Evolutionary conservation across 23 tunicate species (phyloP), one percentile per base, ranked within the genome.

Genomic region (Phallusia fumigata): DNA sequence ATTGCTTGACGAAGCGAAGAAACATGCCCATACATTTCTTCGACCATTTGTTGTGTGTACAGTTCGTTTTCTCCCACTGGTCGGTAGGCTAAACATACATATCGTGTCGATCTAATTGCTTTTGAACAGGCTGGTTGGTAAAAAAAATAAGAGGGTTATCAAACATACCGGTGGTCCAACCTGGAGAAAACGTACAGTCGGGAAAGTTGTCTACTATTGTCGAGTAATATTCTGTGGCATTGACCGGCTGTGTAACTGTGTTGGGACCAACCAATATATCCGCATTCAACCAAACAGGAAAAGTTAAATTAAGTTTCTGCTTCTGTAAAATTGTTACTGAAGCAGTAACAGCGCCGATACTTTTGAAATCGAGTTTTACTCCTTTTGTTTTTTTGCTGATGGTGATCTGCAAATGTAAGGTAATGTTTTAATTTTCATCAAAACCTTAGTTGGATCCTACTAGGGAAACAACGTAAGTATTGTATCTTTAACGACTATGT

Each of bases 221-320:
- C 2, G 73, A 31, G 33, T 89, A 80, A 79, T 89, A 94, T 19
- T 28, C 19, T 15, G 90, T 86, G 30, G 93, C 90, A 75, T 94
- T 76, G 10, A 91, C 85, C 18, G 98, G 98, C 12, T 34, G 8
- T 12, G 90, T 83, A n/a, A 86, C 84, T 40, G 88, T 84, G 50
- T 94, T 94, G 0, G 98, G 98, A 19, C 98, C 98, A 5, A n/a
- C 5, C 51, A 85, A 76, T 33, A 94, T 75, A 76, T 94, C 98
- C 36, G 95, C 79, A 75, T 94, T 94, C 3, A 94, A 30, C 98
- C 98, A 94, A 36, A 94, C 82, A 5, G 98, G 98, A 18, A 94
- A 49, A 18, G 36, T 72, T 31, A 87, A 18, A 1, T 31, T n/a
- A 3, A 52, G 16, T 47, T 79, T 74, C 18, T 76, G n/a, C 2